These are phyloP conservation scores for Lasioglossum oenotherae DNA, from an alignment of 2,888 invertebrate species.

Conservation along the genomic window DNA sequence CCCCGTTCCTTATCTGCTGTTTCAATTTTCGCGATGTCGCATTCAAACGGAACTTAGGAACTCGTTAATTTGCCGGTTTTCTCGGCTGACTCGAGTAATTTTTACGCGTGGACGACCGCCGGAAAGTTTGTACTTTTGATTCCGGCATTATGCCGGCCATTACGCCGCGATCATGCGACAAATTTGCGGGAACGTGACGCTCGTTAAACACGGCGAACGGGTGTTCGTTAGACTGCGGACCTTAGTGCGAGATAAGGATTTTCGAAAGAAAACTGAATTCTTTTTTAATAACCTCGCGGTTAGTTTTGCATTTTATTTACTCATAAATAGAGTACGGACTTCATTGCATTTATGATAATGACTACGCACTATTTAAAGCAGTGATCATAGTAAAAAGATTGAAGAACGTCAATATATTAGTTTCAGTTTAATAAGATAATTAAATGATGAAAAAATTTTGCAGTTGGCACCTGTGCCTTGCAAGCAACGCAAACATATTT, in stretches of 20 bases:
- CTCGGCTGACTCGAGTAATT: constrained; percentile 16
- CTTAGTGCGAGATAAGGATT: not conserved
- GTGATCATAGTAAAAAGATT: too few species aligned
- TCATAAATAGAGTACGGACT: too few species aligned
- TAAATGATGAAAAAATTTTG: too few species aligned
- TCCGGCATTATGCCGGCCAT: constrained; percentile 7
- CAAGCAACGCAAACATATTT: too few species aligned
- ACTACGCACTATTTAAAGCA: too few species aligned
- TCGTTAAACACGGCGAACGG: not conserved
- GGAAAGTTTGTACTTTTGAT: constrained; percentile 5
- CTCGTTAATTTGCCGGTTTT: constrained; percentile 22
- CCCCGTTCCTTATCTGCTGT: constrained; percentile 41
- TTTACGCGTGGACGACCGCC: not conserved
- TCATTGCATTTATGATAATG: too few species aligned
- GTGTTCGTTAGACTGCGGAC: not conserved
- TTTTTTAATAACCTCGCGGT: not conserved
- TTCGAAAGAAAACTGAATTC: not conserved
- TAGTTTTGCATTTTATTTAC: too few species aligned
- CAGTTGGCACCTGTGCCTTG: too few species aligned
- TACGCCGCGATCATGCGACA: not conserved
- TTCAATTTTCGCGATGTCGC: constrained; percentile 42
- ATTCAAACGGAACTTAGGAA: constrained; percentile 29
- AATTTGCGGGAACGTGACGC: not conserved
- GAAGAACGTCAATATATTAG: too few species aligned
- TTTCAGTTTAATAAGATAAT: too few species aligned